A percentile compares a stretch with the other conserved stretches of the same genome.
phyloP scores from a whole-genome alignment of 2,113 vertebrate genomes.

The Amblyopsis rosae region DNA sequence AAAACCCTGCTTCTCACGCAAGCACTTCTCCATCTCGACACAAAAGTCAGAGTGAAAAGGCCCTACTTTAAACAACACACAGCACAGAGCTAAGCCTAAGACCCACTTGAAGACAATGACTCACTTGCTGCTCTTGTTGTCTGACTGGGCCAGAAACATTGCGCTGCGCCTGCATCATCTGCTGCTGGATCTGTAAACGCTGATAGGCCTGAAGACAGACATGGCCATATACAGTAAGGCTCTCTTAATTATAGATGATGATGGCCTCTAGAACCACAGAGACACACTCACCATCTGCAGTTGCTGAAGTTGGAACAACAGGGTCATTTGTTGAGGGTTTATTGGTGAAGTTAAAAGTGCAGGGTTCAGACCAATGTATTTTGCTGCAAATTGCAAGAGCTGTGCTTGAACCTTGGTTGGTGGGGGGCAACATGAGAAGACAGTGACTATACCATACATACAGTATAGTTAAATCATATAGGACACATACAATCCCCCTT shows the following conservation, averaged over 20 bases:
- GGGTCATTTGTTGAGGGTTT: conserved; percentile 99
- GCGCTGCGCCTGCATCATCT: conserved; percentile 99
- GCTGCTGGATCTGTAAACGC: conserved; percentile 99
- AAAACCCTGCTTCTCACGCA: not conserved
- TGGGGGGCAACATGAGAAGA: conserved; percentile 18
- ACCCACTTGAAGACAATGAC: conserved; percentile 40
- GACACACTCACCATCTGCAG: conserved; percentile 94
- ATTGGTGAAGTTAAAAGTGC: conserved; percentile 99
- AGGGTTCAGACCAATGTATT: conserved; percentile 99
- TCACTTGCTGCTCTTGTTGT: conserved; percentile 99
- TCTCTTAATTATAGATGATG: not conserved
- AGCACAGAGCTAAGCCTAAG: not conserved
- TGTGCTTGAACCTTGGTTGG: conserved; percentile 96
- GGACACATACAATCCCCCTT: too few relatives aligned
- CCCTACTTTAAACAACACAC: not conserved
- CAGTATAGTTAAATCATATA: not conserved
- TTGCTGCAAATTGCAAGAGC: conserved; percentile 99
- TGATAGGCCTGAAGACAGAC: conserved; percentile 86
- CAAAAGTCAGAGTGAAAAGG: not conserved
- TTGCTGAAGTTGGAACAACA: conserved; percentile 99
- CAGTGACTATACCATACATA: not conserved
- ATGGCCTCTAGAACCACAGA: not conserved
- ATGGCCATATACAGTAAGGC: not conserved
- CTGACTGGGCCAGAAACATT: conserved; percentile 98
- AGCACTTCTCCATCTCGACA: not conserved